These are phyloP conservation scores for Onychomys arenicola DNA, from an alignment of 2,797 vertebrate genomes.

Conservation along the genomic window DNA sequence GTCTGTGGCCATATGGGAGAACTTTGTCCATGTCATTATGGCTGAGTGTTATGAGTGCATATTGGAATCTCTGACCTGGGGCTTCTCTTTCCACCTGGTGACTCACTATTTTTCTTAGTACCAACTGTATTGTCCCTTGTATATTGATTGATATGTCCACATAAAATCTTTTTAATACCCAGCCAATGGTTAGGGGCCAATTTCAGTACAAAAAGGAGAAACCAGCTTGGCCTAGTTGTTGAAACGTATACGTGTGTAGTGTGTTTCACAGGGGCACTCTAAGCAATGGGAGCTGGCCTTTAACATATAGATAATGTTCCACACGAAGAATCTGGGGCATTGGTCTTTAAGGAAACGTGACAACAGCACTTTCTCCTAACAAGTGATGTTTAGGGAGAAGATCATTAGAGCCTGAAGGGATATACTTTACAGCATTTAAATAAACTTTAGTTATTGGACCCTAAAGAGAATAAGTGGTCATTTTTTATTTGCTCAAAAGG, in stretches of 20 bases:
- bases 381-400: conserved; percentile 53
- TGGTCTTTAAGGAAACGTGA: conserved; percentile 55
- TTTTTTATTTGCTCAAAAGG: conserved; percentile 81
- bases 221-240: background rate
- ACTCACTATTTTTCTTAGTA: conserved; percentile 63
- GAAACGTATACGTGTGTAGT: background rate
- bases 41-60: background rate
- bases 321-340: conserved; percentile 51
- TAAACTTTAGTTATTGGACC: conserved; percentile 69
- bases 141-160: background rate
- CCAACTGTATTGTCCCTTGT: conserved; percentile 25
- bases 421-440: conserved; percentile 64
- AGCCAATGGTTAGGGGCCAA: background rate
- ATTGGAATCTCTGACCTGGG: conserved; percentile 37
- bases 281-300: conserved; percentile 65
- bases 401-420: conserved; percentile 62
- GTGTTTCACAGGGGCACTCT: conserved; percentile 59
- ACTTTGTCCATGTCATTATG: background rate
- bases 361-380: conserved; percentile 68
- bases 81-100: conserved; percentile 25
- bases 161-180: conserved; percentile 45
- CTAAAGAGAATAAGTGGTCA: conserved; percentile 78
- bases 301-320: conserved; percentile 61
- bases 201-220: conserved; percentile 70
- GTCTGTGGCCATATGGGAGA: conserved; percentile 5